Percentiles rank a stretch among this genome's conserved stretches.
Evolutionary conservation across 2,888 invertebrate genomes (phyloP).

Genomic region (Drosophila nigricruria): DNA sequence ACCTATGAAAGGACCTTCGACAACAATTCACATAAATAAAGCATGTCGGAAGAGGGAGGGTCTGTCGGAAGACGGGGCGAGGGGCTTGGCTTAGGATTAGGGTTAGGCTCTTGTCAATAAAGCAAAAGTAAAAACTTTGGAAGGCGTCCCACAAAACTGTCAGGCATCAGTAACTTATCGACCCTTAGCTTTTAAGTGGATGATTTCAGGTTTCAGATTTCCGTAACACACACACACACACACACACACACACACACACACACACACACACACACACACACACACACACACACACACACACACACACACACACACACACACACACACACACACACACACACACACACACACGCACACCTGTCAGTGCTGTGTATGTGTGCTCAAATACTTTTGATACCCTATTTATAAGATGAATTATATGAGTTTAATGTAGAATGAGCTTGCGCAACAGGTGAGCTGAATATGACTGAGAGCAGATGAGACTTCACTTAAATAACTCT

Average conservation of each 20-base stretch:
- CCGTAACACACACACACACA: constrained; percentile 30
- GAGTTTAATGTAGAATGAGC: not conserved
- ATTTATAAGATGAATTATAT: not conserved
- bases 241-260: constrained; percentile 26
- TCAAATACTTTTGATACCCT: constrained; percentile 23
- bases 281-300: constrained; percentile 28
- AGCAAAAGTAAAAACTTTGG: constrained; percentile 48
- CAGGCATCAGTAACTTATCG: constrained; percentile 80
- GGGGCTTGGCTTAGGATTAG: constrained; percentile 3
- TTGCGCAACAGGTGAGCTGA: not conserved
- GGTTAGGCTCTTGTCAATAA: constrained; percentile 36
- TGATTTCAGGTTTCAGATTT: constrained; percentile 76
- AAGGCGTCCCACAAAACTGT: constrained; percentile 70
- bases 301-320: constrained; percentile 18
- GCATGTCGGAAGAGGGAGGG: not conserved
- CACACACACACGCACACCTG: constrained; percentile 30
- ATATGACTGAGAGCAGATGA: not conserved
- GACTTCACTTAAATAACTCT: not conserved
- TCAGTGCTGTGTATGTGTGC: constrained; percentile 15
- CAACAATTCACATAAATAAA: constrained; percentile 37
- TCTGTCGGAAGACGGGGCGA: too few relatives aligned
- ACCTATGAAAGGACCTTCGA: constrained; percentile 21
- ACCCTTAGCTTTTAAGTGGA: constrained; percentile 80
- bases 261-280: constrained; percentile 33
- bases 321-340: constrained; percentile 16